Percentiles rank a stretch among this genome's conserved stretches.
Conservation (phyloP, 2,797 vertebrate genomes). For the Salarias fasciatus region DNA sequence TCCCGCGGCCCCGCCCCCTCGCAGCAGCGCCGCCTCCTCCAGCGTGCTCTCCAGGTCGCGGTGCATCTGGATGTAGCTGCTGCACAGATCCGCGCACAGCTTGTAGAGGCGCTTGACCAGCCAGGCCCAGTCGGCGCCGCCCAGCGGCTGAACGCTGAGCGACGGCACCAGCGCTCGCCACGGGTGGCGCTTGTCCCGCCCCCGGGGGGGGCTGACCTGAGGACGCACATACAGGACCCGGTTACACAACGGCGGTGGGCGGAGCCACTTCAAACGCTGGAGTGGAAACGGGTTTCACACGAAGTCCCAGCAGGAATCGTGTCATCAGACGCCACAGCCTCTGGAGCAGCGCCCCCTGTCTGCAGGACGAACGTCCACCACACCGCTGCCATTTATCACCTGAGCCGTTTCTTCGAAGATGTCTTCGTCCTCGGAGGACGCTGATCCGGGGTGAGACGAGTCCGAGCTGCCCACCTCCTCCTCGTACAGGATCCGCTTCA, state of each 20-base stretch:
- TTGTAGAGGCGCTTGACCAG: conserved; percentile 93
- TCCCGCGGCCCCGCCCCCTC: conserved; percentile 36
- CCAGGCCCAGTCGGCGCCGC: conserved; percentile 95
- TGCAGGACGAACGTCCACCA: too few relatives aligned
- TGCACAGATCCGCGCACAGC: conserved; percentile 94
- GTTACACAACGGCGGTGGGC: too few relatives aligned
- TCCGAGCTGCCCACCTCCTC: conserved; percentile 94
- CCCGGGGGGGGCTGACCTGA: conserved; percentile 91
- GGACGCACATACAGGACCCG: not conserved
- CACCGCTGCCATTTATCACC: conserved; percentile 65
- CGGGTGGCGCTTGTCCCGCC: conserved; percentile 86
- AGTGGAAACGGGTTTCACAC: too few relatives aligned
- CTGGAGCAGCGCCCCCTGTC: too few relatives aligned
- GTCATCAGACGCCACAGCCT: too few relatives aligned
- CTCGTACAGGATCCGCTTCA: conserved; percentile 93
- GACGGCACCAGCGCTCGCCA: conserved; percentile 89
- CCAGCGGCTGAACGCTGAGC: conserved; percentile 88
- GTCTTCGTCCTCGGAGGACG: conserved; percentile 96
- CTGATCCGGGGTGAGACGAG: conserved; percentile 93
- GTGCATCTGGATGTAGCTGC: conserved; percentile 97
- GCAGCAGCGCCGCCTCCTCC: conserved; percentile 83
- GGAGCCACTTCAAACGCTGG: too few relatives aligned
- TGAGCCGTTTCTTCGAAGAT: conserved; percentile 98
- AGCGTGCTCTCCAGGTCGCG: conserved; percentile 89
- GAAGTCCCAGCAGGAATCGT: too few relatives aligned